A percentile compares a stretch with the other conserved stretches of the same genome.
Conservation (phyloP, 2,888 invertebrate species). For the Teleogryllus oceanicus region DNA sequence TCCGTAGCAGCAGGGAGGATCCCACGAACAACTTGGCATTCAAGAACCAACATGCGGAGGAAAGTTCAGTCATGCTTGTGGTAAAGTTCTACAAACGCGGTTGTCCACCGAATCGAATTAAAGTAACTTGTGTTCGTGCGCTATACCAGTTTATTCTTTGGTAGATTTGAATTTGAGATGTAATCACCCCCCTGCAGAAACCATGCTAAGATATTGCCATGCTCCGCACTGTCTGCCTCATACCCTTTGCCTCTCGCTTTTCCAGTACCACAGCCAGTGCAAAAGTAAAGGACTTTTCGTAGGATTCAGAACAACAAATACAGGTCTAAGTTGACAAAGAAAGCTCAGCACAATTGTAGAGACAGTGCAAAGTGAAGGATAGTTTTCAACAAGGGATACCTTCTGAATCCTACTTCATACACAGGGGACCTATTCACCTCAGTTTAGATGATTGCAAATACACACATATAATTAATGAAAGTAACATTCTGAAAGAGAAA, state of each 20-base stretch:
- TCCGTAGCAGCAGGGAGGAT: too few species aligned
- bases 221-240: background rate
- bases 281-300: background rate
- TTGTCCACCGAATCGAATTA: too few species aligned
- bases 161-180: too few species aligned
- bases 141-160: too few species aligned
- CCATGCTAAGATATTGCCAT: background rate
- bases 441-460: background rate
- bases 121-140: too few species aligned
- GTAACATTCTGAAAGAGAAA: conserved; percentile 2
- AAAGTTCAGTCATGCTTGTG: too few species aligned
- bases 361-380: too few species aligned
- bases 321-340: background rate
- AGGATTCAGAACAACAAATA: background rate
- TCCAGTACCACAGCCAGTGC: background rate
- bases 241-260: background rate
- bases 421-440: background rate
- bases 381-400: background rate
- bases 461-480: background rate
- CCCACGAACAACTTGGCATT: too few species aligned
- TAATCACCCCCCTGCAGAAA: background rate
- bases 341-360: background rate
- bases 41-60: too few species aligned
- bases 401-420: background rate
- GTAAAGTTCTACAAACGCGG: too few species aligned